Percentiles rank a stretch among this genome's conserved stretches.
Conservation (phyloP, 2,113 vertebrate species). For the Gnathonemus echidnorhynchus region DNA sequence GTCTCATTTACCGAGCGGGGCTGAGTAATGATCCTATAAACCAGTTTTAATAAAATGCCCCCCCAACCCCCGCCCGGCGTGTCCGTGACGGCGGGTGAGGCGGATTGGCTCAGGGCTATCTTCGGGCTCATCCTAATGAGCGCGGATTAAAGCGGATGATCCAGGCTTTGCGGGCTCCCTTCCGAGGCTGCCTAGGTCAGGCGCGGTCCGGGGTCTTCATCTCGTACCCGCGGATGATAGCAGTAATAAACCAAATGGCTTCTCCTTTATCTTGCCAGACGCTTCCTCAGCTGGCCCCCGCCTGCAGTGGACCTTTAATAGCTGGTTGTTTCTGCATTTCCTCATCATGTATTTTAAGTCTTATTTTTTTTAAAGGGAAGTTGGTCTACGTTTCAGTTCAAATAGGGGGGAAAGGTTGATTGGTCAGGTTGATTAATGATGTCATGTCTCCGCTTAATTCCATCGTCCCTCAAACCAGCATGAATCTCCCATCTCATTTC, state of each 20-base stretch:
- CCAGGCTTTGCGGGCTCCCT: neutral
- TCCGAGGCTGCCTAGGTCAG: neutral
- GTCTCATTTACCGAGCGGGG: conserved; percentile 7
- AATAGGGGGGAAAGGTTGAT: neutral
- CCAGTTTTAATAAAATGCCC: conserved; percentile 8
- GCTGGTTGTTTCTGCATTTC: neutral
- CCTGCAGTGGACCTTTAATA: neutral
- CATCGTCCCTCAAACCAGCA: neutral
- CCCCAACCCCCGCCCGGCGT: too few relatives aligned
- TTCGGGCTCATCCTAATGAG: conserved; percentile 5
- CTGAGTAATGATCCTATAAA: neutral
- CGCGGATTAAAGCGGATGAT: conserved; percentile 17
- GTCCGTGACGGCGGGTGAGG: neutral
- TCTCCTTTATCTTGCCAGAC: neutral
- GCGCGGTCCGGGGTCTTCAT: conserved; percentile 20
- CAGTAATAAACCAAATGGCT: conserved; percentile 36
- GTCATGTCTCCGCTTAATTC: neutral
- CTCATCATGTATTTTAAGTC: neutral
- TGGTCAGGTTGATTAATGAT: neutral
- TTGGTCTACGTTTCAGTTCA: neutral
- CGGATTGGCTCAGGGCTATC: conserved; percentile 10
- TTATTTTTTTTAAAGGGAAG: neutral
- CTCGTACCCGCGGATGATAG: conserved; percentile 28
- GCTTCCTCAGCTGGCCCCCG: neutral
- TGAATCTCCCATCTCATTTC: neutral